Evolutionary conservation across 2,888 invertebrate genomes (phyloP), one percentile per base, ranked within the genome.

Genomic region (Mesochorus sp.): DNA sequence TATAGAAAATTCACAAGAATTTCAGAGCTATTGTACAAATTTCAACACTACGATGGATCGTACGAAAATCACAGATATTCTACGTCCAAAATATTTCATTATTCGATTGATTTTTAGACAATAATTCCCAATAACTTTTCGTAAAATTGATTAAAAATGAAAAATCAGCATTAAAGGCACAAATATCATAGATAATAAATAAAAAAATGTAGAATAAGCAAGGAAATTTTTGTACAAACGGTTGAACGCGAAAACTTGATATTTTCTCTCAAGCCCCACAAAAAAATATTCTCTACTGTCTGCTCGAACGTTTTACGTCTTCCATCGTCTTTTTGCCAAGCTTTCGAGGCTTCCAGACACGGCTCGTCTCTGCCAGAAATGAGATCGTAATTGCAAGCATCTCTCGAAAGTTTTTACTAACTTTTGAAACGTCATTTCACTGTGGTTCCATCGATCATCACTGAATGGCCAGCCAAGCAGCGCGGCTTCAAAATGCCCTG

Each of bases 1-100:
- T 31, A 49, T 19, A 10, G 42, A 64, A 51, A 66, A 51, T 62
- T 24, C 21, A 49, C 12, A 14, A 8, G 3, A 24, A 64, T 14
- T 0, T 24, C 12, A 26, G 42, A 17, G 8, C 34, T 44, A 21
- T 3, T 10, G 12, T n/a, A n/a, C n/a, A 12, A 5, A 34, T 51
- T 26, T 28, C 26, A 3, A 26, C 26, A 14, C 14, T 26, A 26
- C 14, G 1, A 39, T 1, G 12, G n/a, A 1, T 6, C 5, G 2
- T n/a, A 51, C 49, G 24, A 21, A 24, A 21, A 21, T 21, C 17
- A 10, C n/a, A 24, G n/a, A n/a, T 5, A 14, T 10, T 8, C 26
- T 19, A 17, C 17, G 10, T n/a, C n/a, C n/a, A 49, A 24, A 49
- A 49, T 49, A 24, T 49, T 42, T 42, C 37, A 1, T 3, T n/a